These are phyloP conservation scores for Epicampocera succincta DNA, from an alignment of 2,888 invertebrate species.

Conservation along the genomic window DNA sequence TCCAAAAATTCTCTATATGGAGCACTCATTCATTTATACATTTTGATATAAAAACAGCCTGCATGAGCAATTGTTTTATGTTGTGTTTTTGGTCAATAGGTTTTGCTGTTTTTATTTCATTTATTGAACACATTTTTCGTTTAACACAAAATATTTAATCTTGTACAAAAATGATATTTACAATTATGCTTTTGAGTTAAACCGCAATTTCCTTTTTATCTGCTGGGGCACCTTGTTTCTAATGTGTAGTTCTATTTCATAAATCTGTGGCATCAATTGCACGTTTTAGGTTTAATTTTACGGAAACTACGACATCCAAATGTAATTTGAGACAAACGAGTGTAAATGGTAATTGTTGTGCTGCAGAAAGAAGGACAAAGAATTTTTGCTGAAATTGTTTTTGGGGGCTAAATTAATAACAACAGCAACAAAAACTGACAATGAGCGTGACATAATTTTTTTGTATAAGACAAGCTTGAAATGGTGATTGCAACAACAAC, in stretches of 20 bases:
- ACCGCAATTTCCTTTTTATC: slow-evolving; percentile 54
- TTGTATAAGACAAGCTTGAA: neutral
- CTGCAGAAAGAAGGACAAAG: slow-evolving; percentile 3
- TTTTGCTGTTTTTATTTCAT: slow-evolving; percentile 26
- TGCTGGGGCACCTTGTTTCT: neutral
- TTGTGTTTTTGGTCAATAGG: slow-evolving; percentile 49
- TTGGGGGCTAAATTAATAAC: slow-evolving; percentile 7
- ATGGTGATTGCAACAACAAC: too few relatives aligned
- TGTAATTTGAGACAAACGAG: slow-evolving; percentile 27
- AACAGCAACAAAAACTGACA: too few relatives aligned
- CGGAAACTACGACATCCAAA: slow-evolving; percentile 42
- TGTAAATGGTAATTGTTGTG: slow-evolving; percentile 2
- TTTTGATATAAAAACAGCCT: too few relatives aligned
- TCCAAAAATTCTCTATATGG: too few relatives aligned
- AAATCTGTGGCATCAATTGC: slow-evolving; percentile 54
- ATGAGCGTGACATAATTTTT: too few relatives aligned
- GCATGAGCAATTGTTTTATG: slow-evolving; percentile 24
- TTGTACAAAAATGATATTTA: slow-evolving; percentile 15
- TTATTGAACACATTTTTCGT: too few relatives aligned
- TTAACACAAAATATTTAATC: too few relatives aligned
- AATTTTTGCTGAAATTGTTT: neutral
- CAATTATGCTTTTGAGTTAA: slow-evolving; percentile 45
- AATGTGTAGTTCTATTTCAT: slow-evolving; percentile 27
- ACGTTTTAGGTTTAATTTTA: slow-evolving; percentile 34
- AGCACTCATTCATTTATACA: too few relatives aligned